Conservation (phyloP, 2,797 vertebrate genomes). For the Erpetoichthys calabaricus region DNA sequence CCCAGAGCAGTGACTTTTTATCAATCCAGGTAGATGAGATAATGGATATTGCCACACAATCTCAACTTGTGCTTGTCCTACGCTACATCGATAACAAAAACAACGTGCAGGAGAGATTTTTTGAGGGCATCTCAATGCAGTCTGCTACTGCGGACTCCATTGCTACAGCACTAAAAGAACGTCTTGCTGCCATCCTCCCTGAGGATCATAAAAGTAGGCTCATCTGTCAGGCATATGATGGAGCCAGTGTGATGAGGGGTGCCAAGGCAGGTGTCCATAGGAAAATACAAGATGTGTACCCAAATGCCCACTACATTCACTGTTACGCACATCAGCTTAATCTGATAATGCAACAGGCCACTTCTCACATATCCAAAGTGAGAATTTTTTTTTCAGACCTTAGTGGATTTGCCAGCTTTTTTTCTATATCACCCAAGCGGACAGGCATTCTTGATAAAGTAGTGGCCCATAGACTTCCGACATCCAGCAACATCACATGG, state of each 20-base stretch:
- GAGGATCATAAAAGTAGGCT: constrained; percentile 13
- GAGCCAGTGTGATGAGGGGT: constrained; percentile 13
- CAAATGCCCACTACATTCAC: constrained; percentile 17
- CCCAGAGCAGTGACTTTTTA: constrained; percentile 7
- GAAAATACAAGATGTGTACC: constrained; percentile 15
- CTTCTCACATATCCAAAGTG: constrained; percentile 10
- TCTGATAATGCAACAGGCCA: constrained; percentile 9
- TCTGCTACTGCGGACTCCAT: constrained; percentile 11
- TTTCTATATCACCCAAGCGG: constrained; percentile 10
- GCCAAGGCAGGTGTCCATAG: constrained; percentile 12
- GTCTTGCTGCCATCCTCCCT: constrained; percentile 11
- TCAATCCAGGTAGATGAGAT: constrained; percentile 12
- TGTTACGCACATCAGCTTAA: constrained; percentile 14
- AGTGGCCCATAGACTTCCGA: constrained; percentile 1
- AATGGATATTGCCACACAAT: constrained; percentile 9
- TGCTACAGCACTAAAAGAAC: constrained; percentile 9
- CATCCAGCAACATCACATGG: constrained; percentile 1
- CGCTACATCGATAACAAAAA: constrained; percentile 15
- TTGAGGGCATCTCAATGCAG: constrained; percentile 12
- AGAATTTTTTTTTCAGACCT: constrained; percentile 15
- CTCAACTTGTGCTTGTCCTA: constrained; percentile 16
- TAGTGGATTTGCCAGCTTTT: constrained; percentile 15
- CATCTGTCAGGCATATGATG: constrained; percentile 14
- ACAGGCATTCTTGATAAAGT: no score
- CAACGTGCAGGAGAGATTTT: constrained; percentile 16